A percentile compares a stretch with the other conserved stretches of the same genome.
Evolutionary conservation across 2,888 invertebrate species (phyloP).

Genomic region (Gnatocerus cornutus): DNA sequence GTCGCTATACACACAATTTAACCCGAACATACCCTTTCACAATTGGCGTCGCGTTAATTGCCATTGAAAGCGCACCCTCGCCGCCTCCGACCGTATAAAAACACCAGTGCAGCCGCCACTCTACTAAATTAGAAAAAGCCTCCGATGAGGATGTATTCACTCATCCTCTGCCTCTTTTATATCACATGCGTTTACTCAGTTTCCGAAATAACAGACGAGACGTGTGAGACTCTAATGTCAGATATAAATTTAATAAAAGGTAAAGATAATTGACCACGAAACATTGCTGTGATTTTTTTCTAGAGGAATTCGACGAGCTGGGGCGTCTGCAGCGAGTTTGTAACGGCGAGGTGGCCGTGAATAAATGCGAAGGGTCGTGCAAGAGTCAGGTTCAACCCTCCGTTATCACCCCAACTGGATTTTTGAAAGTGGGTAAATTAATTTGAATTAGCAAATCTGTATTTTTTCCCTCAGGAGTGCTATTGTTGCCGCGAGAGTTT

Average conservation of each 20-base stretch:
- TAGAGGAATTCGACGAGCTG: constrained; percentile 91
- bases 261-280: constrained; percentile 62
- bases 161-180: constrained; percentile 56
- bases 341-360: constrained; percentile 91
- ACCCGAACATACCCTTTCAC: constrained; percentile 15
- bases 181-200: constrained; percentile 59
- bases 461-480: constrained; percentile 80
- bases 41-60: constrained; percentile 21
- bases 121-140: constrained; percentile 21
- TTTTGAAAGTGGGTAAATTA: constrained; percentile 80
- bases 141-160: constrained; percentile 43
- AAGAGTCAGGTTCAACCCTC: constrained; percentile 94
- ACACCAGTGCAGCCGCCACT: constrained; percentile 41
- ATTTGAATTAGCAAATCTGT: constrained; percentile 4
- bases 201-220: constrained; percentile 76
- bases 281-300: constrained; percentile 47
- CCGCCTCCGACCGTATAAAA: constrained; percentile 39
- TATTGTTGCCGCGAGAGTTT: constrained; percentile 93
- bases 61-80: constrained; percentile 20
- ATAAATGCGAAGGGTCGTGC: constrained; percentile 95
- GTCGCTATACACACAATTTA: constrained; percentile 12
- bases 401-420: constrained; percentile 90
- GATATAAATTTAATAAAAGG: constrained; percentile 92
- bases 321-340: constrained; percentile 90
- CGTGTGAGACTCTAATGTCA: constrained; percentile 89